A percentile compares a stretch with the other conserved stretches of the same genome.
Conservation (phyloP, 2,888 invertebrate species). For the Mimas tiliae region DNA sequence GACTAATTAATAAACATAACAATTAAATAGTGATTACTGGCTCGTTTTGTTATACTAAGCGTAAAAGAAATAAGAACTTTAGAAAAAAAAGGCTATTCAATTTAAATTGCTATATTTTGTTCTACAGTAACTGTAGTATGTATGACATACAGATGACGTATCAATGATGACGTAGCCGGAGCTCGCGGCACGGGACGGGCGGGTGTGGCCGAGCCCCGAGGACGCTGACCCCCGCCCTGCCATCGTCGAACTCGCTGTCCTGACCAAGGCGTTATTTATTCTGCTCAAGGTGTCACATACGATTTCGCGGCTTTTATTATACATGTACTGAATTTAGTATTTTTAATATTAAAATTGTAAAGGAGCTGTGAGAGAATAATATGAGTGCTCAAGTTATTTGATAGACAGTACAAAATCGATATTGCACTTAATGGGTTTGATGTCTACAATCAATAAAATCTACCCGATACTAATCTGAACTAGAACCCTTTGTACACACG, state of each 20-base stretch:
- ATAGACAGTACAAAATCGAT: no score
- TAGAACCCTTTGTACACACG: no score
- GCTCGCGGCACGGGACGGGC: constrained; percentile 41
- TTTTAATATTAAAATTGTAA: not conserved
- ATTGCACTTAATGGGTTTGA: not conserved
- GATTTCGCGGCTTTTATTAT: constrained; percentile 39
- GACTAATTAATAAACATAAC: no score
- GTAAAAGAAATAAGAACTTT: no score
- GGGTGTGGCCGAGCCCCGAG: constrained; percentile 49
- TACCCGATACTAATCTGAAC: no score
- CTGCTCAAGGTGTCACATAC: constrained; percentile 50
- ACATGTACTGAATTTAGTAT: constrained; percentile 28
- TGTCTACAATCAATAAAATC: no score
- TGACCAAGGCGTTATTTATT: constrained; percentile 56
- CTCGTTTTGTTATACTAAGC: no score
- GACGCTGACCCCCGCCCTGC: constrained; percentile 62
- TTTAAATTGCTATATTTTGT: no score
- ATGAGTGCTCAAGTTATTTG: not conserved
- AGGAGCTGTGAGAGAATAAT: no score
- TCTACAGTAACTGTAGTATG: no score
- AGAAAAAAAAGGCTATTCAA: no score
- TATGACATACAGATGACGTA: constrained; percentile 56
- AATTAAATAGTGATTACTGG: no score
- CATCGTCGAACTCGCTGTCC: constrained; percentile 44
- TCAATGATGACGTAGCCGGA: constrained; percentile 62